phyloP scores from a whole-genome alignment of 1,140 invertebrate genomes.

The Zaprionus nigranus region DNA sequence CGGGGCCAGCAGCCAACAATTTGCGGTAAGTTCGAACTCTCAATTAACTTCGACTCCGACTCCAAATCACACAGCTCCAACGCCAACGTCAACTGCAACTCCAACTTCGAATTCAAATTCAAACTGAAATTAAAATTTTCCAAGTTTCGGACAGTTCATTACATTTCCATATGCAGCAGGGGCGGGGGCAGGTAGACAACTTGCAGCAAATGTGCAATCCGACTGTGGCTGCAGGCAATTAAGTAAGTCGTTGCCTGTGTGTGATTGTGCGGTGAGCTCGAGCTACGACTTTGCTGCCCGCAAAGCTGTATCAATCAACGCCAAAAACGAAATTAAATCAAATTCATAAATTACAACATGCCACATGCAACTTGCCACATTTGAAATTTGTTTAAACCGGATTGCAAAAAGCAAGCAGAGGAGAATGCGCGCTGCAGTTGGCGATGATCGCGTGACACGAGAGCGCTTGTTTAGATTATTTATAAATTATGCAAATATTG shows the following conservation, averaged over 20 bases:
- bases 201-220: slow-evolving; percentile 14
- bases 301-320: slow-evolving; percentile 60
- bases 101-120: slow-evolving; percentile 47
- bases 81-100: slow-evolving; percentile 26
- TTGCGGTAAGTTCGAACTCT: slow-evolving; percentile 66
- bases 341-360: slow-evolving; percentile 65
- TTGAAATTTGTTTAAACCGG: slow-evolving; percentile 57
- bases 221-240: slow-evolving; percentile 55
- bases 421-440: slow-evolving; percentile 32
- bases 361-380: slow-evolving; percentile 45
- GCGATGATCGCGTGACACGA: slow-evolving; percentile 43
- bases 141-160: slow-evolving; percentile 27
- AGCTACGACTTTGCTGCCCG: slow-evolving; percentile 31
- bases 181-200: not conserved
- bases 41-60: slow-evolving; percentile 16
- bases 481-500: slow-evolving; percentile 4
- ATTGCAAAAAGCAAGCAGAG: slow-evolving; percentile 43
- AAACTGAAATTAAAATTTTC: slow-evolving; percentile 44
- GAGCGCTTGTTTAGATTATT: not conserved
- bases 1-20: slow-evolving; percentile 59
- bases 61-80: slow-evolving; percentile 6
- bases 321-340: slow-evolving; percentile 72
- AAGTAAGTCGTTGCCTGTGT: slow-evolving; percentile 46
- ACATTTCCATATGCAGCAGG: slow-evolving; percentile 51
- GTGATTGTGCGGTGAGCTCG: not conserved